Percentiles rank a stretch among this genome's conserved stretches.
These are phyloP conservation scores for Thyatira batis DNA, from an alignment of 2,888 invertebrate species.

Conservation along the genomic window DNA sequence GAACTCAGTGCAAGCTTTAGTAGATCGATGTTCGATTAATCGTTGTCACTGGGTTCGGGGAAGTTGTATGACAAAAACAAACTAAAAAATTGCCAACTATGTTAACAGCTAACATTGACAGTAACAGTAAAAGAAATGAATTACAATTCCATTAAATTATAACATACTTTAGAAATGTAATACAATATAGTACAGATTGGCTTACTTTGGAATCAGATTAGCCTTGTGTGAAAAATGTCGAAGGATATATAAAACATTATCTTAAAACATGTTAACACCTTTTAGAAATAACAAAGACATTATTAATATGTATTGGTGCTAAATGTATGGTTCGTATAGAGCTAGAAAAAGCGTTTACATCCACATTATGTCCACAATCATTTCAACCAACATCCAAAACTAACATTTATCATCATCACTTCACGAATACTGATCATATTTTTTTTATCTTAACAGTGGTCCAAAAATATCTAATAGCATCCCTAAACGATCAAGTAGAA, in stretches of 20 bases:
- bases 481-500: constrained; percentile 80
- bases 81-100: background rate
- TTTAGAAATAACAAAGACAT: constrained; percentile 27
- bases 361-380: constrained; percentile 60
- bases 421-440: constrained; percentile 74
- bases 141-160: too few relatives aligned
- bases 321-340: constrained; percentile 59
- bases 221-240: too few relatives aligned
- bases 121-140: too few relatives aligned
- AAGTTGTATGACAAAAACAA: background rate
- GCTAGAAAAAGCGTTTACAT: constrained; percentile 58
- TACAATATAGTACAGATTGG: too few relatives aligned
- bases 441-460: constrained; percentile 79
- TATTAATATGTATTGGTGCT: constrained; percentile 41
- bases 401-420: constrained; percentile 58
- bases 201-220: too few relatives aligned
- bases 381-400: constrained; percentile 64
- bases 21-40: background rate
- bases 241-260: too few relatives aligned
- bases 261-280: constrained; percentile 20
- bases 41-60: too few relatives aligned
- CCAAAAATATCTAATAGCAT: constrained; percentile 81
- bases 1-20: too few relatives aligned
- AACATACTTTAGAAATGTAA: too few relatives aligned
- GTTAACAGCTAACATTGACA: background rate